These are phyloP conservation scores for Ophioninae sp. DNA, from an alignment of 2,888 invertebrate genomes.

Conservation along the genomic window DNA sequence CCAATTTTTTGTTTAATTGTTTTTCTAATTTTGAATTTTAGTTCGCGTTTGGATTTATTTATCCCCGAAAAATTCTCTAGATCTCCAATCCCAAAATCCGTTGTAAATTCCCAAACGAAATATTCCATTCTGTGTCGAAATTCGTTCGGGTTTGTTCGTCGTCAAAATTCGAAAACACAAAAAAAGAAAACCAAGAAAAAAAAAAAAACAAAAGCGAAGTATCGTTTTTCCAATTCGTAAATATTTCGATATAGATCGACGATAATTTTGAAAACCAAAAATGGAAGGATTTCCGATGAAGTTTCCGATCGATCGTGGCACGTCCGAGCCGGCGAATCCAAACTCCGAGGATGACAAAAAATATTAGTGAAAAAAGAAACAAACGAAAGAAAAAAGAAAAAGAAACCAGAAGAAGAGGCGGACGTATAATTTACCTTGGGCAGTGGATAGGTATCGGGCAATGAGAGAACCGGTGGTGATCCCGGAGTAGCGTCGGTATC, in stretches of 20 bases:
- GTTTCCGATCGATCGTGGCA: background rate
- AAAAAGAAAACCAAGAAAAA: too few relatives aligned
- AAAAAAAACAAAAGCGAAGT: background rate
- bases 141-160: too few relatives aligned
- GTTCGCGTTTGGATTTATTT: too few relatives aligned
- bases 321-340: background rate
- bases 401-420: background rate
- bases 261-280: background rate
- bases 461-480: slow-evolving; percentile 79
- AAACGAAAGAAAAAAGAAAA: slow-evolving; percentile 1
- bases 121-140: background rate
- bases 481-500: slow-evolving; percentile 84
- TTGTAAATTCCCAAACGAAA: background rate
- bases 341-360: background rate
- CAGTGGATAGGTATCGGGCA: slow-evolving; percentile 80
- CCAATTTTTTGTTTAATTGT: background rate
- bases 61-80: too few relatives aligned
- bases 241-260: background rate
- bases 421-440: slow-evolving; percentile 75
- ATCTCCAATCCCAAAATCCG: too few relatives aligned
- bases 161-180: too few relatives aligned
- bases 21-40: too few relatives aligned
- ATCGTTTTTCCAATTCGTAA: too few relatives aligned
- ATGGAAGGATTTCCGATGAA: background rate
- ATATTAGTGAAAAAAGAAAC: background rate